phyloP scores from a whole-genome alignment of 2,797 vertebrate genomes.

The Cetoscarus ocellatus region DNA sequence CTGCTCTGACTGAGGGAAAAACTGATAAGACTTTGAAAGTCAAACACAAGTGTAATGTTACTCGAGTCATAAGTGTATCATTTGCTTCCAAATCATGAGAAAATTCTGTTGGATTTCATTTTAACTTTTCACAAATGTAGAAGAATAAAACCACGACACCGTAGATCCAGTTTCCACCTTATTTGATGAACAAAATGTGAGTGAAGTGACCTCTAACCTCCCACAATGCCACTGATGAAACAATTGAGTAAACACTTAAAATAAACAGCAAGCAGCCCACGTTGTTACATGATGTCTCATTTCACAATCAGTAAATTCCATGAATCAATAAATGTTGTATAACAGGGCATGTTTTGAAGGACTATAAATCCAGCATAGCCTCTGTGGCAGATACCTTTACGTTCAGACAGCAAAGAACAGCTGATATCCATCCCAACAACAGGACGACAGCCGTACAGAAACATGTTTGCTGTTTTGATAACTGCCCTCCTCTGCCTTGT shows the following conservation, averaged over 20 bases:
- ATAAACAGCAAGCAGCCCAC: neutral
- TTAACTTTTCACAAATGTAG: too few relatives aligned
- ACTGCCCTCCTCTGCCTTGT: slow-evolving; percentile 16
- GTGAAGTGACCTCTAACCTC: neutral
- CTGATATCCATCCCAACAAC: neutral
- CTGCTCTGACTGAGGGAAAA: too few relatives aligned
- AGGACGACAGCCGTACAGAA: neutral
- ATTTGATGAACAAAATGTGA: neutral
- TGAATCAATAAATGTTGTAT: too few relatives aligned
- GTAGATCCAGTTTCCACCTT: neutral
- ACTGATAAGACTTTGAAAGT: too few relatives aligned
- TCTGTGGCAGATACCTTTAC: neutral
- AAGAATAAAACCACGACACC: too few relatives aligned
- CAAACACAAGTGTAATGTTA: too few relatives aligned
- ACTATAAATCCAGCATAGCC: neutral
- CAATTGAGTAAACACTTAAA: neutral
- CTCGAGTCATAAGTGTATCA: too few relatives aligned
- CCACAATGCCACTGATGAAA: neutral
- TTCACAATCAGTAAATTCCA: neutral
- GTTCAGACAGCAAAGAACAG: neutral
- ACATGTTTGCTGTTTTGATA: neutral
- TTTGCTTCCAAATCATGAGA: too few relatives aligned
- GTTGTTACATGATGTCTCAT: neutral
- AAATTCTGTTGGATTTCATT: too few relatives aligned
- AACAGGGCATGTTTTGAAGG: neutral